Base-by-base conservation (phyloP, 2,888 invertebrate species). In the Clivina fossor region DNA sequence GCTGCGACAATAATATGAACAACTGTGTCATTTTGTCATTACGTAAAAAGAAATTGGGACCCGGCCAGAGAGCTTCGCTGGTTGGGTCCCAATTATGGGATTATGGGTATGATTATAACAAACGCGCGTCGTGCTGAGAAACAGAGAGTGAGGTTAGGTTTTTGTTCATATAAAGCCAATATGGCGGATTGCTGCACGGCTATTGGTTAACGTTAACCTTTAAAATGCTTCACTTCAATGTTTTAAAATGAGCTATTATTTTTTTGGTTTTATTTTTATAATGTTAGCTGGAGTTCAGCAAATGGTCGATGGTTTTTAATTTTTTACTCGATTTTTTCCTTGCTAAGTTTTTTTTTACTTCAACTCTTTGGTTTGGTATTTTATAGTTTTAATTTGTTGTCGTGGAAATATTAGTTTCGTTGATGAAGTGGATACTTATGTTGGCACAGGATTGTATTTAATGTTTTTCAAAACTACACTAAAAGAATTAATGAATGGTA, bases 11-110 rank as follows among this genome's bases (percentile, higher is more conserved):
- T 69, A 65, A 65, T 64, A 69, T 35, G 63, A n/a, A 63, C 67
- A 66, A 70, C 68, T 70, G 71, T 69, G 72, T 74, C 71, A 74
- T 74, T 74, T 74, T 70, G 73, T 74, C 72, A 74, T 74, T 74
- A 74, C 72, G n/a, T n/a, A n/a, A n/a, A n/a, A n/a, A 66, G 68
- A 62, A 15, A 26, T 47, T 9, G 26, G 47, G 33, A 22, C 33
- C 22, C 47, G 47, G 47, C 35, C 19, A 16, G 47, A n/a, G n/a
- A n/a, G n/a, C n/a, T n/a, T n/a, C n/a, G n/a, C n/a, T n/a, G n/a
- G n/a, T n/a, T n/a, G n/a, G n/a, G n/a, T n/a, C n/a, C n/a, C 47
- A 19, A 47, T 47, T 47, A 47, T 47, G 33, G 33, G 33, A 33
- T 33, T 33, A 47, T 33, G 41, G 38, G 46, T 47, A 33, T 47